These are phyloP conservation scores for Ctena decussata DNA, from an alignment of 2,888 invertebrate species.

Conservation along the genomic window DNA sequence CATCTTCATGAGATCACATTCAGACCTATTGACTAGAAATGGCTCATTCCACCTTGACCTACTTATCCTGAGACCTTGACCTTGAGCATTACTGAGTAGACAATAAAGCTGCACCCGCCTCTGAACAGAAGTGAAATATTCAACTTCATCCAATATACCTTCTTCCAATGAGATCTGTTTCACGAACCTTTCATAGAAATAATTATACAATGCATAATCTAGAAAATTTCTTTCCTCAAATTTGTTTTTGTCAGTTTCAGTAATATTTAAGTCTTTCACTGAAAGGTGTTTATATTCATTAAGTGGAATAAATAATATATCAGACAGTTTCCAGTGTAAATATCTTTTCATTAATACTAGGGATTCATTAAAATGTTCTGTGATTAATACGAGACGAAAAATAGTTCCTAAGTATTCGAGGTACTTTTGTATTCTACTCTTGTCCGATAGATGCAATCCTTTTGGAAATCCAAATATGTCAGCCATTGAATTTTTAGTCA, in stretches of 20 bases:
- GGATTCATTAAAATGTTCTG: constrained; percentile 57
- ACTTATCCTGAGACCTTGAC: constrained; percentile 20
- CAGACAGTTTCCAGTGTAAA: constrained; percentile 42
- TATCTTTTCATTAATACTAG: constrained; percentile 43
- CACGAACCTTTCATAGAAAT: constrained; percentile 42
- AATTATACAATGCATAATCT: constrained; percentile 52
- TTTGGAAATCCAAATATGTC: constrained; percentile 59
- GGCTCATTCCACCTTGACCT: constrained; percentile 47
- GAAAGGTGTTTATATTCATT: constrained; percentile 44
- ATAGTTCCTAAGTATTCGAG: constrained; percentile 27
- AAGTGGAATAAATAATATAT: constrained; percentile 56
- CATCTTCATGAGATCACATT: constrained; percentile 53
- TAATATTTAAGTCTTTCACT: constrained; percentile 24
- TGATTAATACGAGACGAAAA: constrained; percentile 51
- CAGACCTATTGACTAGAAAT: constrained; percentile 30
- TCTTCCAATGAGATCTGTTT: constrained; percentile 15
- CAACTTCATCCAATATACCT: constrained; percentile 57
- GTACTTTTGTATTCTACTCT: constrained; percentile 16
- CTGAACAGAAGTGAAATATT: constrained; percentile 35
- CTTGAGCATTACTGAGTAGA: background rate
- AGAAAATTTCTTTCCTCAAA: constrained; percentile 59
- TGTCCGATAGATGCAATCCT: constrained; percentile 43
- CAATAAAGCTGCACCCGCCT: constrained; percentile 35
- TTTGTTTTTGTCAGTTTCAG: constrained; percentile 30
- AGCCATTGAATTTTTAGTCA: constrained; percentile 59